These are phyloP conservation scores for Hylomyscus alleni DNA, from an alignment of 2,797 vertebrate species.

Conservation along the genomic window DNA sequence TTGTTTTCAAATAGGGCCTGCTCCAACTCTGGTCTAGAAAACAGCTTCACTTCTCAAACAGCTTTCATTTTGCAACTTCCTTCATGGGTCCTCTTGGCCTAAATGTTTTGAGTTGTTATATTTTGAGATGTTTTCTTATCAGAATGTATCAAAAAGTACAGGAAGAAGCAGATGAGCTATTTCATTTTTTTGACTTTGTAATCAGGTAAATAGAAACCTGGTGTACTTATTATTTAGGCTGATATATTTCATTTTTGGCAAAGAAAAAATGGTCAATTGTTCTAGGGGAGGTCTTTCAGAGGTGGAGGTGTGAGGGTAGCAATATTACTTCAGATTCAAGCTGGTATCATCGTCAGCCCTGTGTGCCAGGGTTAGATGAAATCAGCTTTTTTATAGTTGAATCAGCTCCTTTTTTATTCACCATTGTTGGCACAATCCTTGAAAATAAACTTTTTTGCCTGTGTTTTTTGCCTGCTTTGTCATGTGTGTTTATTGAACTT, in stretches of 20 bases:
- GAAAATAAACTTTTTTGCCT: constrained; percentile 86
- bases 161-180: constrained; percentile 56
- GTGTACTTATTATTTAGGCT: constrained; percentile 62
- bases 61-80: constrained; percentile 52
- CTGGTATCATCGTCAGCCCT: constrained; percentile 41
- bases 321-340: constrained; percentile 56
- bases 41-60: constrained; percentile 65
- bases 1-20: constrained; percentile 71
- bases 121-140: constrained; percentile 70
- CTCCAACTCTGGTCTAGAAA: constrained; percentile 62
- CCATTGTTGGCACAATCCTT: constrained; percentile 70
- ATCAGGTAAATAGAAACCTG: constrained; percentile 52
- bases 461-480: constrained; percentile 53
- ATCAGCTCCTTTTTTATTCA: constrained; percentile 76
- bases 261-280: constrained; percentile 57
- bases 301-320: constrained; percentile 17
- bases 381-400: constrained; percentile 78
- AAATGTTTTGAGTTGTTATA: constrained; percentile 62
- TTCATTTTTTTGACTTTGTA: constrained; percentile 71
- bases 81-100: constrained; percentile 34
- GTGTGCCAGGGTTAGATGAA: constrained; percentile 45
- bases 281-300: constrained; percentile 40
- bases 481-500: constrained; percentile 42
- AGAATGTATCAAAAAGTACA: constrained; percentile 76
- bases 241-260: constrained; percentile 52